A percentile compares a stretch with the other conserved stretches of the same genome.
Conservation (phyloP, 64 coral and sea anemone species). For the Stichodactyla mertensii region DNA sequence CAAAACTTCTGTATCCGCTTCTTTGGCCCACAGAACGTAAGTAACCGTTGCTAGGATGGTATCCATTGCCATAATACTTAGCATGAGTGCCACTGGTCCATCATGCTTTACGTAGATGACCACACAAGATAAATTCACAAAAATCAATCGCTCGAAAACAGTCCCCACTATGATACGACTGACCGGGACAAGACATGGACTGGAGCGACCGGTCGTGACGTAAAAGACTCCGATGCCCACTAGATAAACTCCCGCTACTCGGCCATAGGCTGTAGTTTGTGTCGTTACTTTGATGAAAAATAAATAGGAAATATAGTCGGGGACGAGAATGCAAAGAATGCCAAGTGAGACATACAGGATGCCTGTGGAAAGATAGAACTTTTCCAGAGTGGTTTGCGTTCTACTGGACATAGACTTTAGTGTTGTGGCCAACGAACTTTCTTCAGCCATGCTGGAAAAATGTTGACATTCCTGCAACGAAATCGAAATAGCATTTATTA, state of each 20-base stretch:
- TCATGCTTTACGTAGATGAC: neutral
- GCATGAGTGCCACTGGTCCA: neutral
- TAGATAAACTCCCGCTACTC: neutral
- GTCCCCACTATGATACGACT: neutral
- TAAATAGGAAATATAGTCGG: neutral
- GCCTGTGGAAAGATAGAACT: neutral
- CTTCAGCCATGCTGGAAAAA: too few species aligned
- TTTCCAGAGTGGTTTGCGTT: neutral
- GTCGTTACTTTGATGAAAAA: neutral
- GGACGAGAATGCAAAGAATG: neutral
- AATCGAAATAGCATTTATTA: too few species aligned
- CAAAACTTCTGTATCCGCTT: neutral
- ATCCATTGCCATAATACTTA: neutral
- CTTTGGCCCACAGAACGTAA: neutral
- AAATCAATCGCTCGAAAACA: neutral
- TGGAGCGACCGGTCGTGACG: neutral
- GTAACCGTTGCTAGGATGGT: neutral
- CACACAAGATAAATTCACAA: neutral
- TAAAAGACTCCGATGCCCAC: neutral
- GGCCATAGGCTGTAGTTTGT: neutral
- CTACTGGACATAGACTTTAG: too few species aligned
- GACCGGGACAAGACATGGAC: neutral
- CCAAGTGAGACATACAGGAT: neutral
- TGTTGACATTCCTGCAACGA: too few species aligned
- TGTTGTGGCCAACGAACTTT: too few species aligned